phyloP scores from a whole-genome alignment of 2,113 vertebrate genomes.

The Paradoxurus hermaphroditus region DNA sequence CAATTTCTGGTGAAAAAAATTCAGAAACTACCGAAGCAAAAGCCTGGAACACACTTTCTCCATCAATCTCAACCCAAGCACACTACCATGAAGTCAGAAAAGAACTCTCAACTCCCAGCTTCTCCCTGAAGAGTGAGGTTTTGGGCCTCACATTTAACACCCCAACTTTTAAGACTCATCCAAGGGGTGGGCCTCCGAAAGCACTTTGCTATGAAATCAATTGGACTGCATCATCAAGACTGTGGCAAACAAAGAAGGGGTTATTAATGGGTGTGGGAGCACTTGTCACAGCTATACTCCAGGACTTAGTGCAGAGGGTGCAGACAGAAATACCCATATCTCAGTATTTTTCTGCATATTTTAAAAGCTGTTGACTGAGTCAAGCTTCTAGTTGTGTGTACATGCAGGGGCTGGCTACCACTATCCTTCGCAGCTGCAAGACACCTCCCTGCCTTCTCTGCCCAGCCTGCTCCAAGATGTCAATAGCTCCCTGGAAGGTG shows the following conservation, averaged over 20 bases:
- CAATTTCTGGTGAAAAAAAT: neutral
- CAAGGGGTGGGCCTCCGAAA: neutral
- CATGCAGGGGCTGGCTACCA: neutral
- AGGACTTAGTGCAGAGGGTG: neutral
- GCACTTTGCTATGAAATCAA: neutral
- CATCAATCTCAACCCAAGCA: neutral
- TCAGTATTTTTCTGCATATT: neutral
- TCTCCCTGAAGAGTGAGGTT: neutral
- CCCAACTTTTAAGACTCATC: neutral
- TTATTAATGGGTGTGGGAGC: neutral
- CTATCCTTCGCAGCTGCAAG: neutral
- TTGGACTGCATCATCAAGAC: neutral
- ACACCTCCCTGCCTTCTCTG: neutral
- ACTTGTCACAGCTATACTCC: neutral
- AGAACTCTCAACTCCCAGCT: neutral
- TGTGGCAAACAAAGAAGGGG: neutral
- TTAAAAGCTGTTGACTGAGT: neutral
- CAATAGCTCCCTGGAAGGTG: neutral
- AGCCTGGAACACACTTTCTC: neutral
- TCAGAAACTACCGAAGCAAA: neutral
- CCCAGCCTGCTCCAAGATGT: neutral
- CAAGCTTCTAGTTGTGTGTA: neutral
- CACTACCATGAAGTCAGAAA: neutral
- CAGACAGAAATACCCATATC: neutral
- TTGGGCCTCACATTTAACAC: neutral